Evolutionary conservation across 2,113 vertebrate species (phyloP).

Genomic region (Montifringilla adamsi): DNA sequence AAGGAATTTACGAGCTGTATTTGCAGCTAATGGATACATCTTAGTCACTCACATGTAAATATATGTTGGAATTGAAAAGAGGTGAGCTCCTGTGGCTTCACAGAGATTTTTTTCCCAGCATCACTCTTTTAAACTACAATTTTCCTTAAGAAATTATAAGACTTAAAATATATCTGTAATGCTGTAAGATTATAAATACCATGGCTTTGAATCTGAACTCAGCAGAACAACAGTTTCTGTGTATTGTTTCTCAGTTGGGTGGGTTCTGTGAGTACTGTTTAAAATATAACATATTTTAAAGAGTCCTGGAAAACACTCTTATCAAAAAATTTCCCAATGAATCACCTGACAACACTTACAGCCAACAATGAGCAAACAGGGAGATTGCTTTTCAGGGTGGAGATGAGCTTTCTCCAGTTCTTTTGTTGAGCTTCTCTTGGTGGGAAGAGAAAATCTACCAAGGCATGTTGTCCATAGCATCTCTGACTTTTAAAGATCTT

Average conservation of each 20-base stretch:
- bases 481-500: neutral
- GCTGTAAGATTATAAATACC: neutral
- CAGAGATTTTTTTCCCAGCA: neutral
- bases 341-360: neutral
- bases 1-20: neutral
- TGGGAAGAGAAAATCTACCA: neutral
- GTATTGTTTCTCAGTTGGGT: neutral
- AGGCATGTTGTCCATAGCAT: neutral
- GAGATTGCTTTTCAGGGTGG: neutral
- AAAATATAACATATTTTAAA: conserved; percentile 27
- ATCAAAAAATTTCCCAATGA: neutral
- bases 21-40: neutral
- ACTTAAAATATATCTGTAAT: neutral
- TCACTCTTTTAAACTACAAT: neutral
- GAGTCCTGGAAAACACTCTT: neutral
- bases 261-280: neutral
- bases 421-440: neutral
- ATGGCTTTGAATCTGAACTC: neutral
- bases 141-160: conserved; percentile 16
- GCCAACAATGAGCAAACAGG: neutral
- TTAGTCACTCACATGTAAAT: neutral
- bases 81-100: neutral
- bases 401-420: neutral
- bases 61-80: neutral
- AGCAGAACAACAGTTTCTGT: neutral